Evolutionary conservation across 2,797 vertebrate species (phyloP).

Genomic region (Gila robusta): DNA sequence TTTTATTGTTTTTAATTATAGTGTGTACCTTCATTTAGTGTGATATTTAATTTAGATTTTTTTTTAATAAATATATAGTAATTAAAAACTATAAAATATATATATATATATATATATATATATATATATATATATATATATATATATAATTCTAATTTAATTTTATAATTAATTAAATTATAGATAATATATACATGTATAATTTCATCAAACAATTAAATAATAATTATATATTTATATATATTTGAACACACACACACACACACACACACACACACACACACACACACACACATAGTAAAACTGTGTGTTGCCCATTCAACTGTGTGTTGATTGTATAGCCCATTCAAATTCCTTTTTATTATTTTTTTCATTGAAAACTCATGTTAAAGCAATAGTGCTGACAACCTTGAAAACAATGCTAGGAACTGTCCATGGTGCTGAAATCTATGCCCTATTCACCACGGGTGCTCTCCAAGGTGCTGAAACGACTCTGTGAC

Average conservation of each 20-base stretch:
- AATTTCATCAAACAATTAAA: too few species aligned
- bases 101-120: too few species aligned
- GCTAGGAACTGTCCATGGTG: conserved; percentile 1
- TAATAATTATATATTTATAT: too few species aligned
- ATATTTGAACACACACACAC: too few species aligned
- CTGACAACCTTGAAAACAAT: background rate
- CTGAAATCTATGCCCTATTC: background rate
- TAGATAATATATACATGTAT: too few species aligned
- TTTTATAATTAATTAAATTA: too few species aligned
- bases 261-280: too few species aligned
- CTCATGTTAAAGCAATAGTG: background rate
- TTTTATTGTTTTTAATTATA: background rate
- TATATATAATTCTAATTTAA: too few species aligned
- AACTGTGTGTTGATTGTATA: background rate
- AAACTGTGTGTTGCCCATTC: too few species aligned
- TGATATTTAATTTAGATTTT: background rate
- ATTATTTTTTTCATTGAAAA: background rate
- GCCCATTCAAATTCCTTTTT: background rate
- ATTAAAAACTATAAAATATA: background rate
- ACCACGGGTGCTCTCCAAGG: background rate
- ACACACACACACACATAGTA: too few species aligned
- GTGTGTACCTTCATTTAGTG: background rate
- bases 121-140: too few species aligned
- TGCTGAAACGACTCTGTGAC: background rate
- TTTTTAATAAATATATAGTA: background rate